Base-by-base conservation (phyloP, 1,140 invertebrate genomes). In the Nasonia giraulti region DNA sequence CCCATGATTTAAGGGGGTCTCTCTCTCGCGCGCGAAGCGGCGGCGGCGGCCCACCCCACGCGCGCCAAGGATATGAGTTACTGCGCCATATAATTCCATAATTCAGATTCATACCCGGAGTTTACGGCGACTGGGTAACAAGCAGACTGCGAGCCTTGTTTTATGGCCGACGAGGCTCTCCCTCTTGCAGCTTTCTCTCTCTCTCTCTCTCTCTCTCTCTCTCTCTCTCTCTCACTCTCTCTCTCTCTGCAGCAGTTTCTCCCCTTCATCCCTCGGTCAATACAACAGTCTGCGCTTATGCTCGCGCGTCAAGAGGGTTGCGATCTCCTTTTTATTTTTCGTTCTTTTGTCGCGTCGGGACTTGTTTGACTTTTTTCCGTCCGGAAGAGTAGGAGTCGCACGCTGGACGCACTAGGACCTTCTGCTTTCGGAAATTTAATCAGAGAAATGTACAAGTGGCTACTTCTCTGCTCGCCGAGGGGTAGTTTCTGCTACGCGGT, bases 61-160 rank as follows among this genome's bases (percentile, higher is more conserved):
- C 87, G 88, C 88, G 86, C 88, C 88, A 89, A 89, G 87, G 87
- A 89, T 90, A 89, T 90, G 90, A 90, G 87, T 90, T 90, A 90
- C 88, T 89, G 88, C 90, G 88, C 88, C 89, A 89, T 90, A 90
- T 90, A 90, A 90, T 90, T 90, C 90, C 90, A 90, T 90, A 90
- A 90, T 90, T 90, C 89, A 90, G 90, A 90, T 90, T 90, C 90
- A 90, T 90, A 90, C 88, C 87, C 90, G 81, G 89, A 90, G 90
- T 90, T 90, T 90, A 90, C 88, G 90, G 90, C 88, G 88, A 88
- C 89, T 90, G 89, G 89, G 88, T 90, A 90, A 90, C 89, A 90
- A 90, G 89, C 89, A 90, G 89, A 90, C 89, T 90, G 88, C 88
- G 89, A 88, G 87, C 87, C 88, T 89, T 90, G 89, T 90, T 90